Evolutionary conservation across 2,888 invertebrate genomes (phyloP).

Genomic region (Euclidia mi): DNA sequence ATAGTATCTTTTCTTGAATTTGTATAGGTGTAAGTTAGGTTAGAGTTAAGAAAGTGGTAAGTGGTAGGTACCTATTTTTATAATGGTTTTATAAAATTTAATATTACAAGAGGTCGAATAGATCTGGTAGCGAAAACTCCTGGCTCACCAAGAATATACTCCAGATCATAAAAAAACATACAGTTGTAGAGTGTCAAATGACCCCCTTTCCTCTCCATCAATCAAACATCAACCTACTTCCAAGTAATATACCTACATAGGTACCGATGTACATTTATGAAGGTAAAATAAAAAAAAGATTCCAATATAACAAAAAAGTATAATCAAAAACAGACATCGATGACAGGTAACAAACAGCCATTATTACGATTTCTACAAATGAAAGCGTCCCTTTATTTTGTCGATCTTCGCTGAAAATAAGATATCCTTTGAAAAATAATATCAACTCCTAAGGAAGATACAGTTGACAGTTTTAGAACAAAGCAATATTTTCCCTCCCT

Average conservation of each 20-base stretch:
- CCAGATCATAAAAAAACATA: too few relatives aligned
- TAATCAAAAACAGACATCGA: conserved; percentile 61
- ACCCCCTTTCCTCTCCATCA: too few relatives aligned
- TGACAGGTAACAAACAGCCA: conserved; percentile 76
- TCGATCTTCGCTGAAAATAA: conserved; percentile 57
- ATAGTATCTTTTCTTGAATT: too few relatives aligned
- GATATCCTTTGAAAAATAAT: conserved; percentile 69
- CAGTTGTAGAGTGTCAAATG: too few relatives aligned
- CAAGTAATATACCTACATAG: background rate
- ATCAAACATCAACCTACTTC: too few relatives aligned
- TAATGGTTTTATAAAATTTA: too few relatives aligned
- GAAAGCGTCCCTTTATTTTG: conserved; percentile 68
- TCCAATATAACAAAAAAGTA: conserved; percentile 55
- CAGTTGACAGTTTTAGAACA: conserved; percentile 69
- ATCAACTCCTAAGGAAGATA: conserved; percentile 60
- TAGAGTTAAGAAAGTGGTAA: too few relatives aligned
- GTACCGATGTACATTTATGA: conserved; percentile 1
- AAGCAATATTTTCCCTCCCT: conserved; percentile 51
- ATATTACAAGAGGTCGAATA: too few relatives aligned
- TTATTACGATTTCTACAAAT: conserved; percentile 72
- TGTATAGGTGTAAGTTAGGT: too few relatives aligned
- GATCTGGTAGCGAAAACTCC: too few relatives aligned
- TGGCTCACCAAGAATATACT: too few relatives aligned
- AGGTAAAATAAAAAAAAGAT: conserved; percentile 41
- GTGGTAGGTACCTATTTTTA: too few relatives aligned